Evolutionary conservation across 1,140 invertebrate species (phyloP).

Genomic region (Drosophila bocqueti): DNA sequence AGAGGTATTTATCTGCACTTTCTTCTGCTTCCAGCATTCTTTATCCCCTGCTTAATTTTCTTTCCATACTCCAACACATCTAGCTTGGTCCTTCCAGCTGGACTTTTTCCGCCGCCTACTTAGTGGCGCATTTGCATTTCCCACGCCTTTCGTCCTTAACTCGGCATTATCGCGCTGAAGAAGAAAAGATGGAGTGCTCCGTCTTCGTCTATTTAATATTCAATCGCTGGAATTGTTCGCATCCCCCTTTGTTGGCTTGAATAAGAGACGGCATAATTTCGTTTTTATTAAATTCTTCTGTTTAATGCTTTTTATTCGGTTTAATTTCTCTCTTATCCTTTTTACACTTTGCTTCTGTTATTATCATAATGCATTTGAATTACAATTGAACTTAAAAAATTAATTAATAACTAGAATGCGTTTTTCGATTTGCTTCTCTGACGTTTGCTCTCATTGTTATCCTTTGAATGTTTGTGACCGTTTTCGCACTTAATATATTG

Average conservation of each 20-base stretch:
- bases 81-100: conserved; percentile 15
- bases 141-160: conserved; percentile 11
- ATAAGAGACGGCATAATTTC: conserved; percentile 50
- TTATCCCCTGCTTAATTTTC: conserved; percentile 16
- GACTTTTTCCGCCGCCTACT: conserved; percentile 35
- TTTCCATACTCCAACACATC: conserved; percentile 23
- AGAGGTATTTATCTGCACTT: conserved; percentile 12
- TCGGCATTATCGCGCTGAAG: conserved; percentile 7
- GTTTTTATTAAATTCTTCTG: conserved; percentile 82
- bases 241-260: conserved; percentile 6
- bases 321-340: conserved; percentile 72
- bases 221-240: conserved; percentile 45
- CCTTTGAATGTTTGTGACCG: conserved; percentile 48
- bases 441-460: conserved; percentile 28
- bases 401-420: conserved; percentile 61
- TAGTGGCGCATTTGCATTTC: conserved; percentile 59
- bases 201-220: conserved; percentile 45
- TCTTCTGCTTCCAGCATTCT: background rate
- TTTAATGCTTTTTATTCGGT: conserved; percentile 79
- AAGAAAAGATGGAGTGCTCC: conserved; percentile 12
- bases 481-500: conserved; percentile 28
- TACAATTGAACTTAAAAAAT: conserved; percentile 64
- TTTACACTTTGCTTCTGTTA: conserved; percentile 67
- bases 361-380: conserved; percentile 62
- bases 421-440: conserved; percentile 24